Evolutionary conservation across 2,888 invertebrate genomes (phyloP), one percentile per base, ranked within the genome.

Genomic region (Microctonus brassicae): DNA sequence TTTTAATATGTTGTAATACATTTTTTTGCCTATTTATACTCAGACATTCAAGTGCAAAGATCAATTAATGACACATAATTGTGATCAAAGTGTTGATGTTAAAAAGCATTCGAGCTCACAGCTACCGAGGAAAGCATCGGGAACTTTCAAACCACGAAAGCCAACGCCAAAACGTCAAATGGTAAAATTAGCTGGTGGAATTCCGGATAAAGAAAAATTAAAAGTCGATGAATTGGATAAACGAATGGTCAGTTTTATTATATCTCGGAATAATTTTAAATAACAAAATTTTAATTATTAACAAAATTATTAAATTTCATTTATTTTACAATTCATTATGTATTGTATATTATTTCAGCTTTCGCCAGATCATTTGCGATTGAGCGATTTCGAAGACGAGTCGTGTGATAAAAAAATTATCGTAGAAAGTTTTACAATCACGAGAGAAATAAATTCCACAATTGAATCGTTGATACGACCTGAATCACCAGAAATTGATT

Each of bases 31-130:
- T 17, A 22, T 36, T 6, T 68, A 2, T 39, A 39, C n/a, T 4
- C 64, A 87, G 87, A 76, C 79, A 57, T 84, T 87, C 63, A 86
- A 86, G 77, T 83, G 84, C 53, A 85, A 85, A 73, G 87, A 87
- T 34, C 86, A 86, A 65, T 75, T 87, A 34, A 47, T 84, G 34
- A 81, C 80, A 72, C 86, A 87, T 68, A 86, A 82, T 70, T 87
- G 86, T 71, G 86, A 86, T 34, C 84, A 83, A 71, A 78, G 81
- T 29, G 69, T 69, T 3, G 84, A 84, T 29, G 78, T 77, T 29
- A 85, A 83, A 52, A 87, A 85, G 58, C 83, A 76, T 67, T 72
- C 80, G 17, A 82, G 77, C 64, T 85, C 84, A 36, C 87, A 86
- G 66, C 77, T 87, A 72, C 86, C 87, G 64, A 86, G 81, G 76